Evolutionary conservation across 2,888 invertebrate genomes (phyloP).

Genomic region (Molorchus minor): DNA sequence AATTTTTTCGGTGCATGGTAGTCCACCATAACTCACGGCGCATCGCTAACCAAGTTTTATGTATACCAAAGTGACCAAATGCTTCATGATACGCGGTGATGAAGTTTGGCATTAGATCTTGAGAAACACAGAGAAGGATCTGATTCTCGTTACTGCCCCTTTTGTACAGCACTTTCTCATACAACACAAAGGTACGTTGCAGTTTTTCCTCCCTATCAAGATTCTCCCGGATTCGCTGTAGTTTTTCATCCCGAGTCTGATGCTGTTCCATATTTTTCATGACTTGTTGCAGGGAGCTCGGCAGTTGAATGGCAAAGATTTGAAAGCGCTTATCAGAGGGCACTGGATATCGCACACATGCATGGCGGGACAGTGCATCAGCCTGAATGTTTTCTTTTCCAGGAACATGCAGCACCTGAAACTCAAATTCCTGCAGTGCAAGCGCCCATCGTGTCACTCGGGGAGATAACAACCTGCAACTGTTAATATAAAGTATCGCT

Average conservation of each 20-base stretch:
- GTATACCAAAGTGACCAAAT: neutral
- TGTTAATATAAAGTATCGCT: neutral
- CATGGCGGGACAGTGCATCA: too few relatives aligned
- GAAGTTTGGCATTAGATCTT: neutral
- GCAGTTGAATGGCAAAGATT: too few relatives aligned
- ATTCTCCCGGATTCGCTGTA: too few relatives aligned
- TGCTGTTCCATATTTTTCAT: too few relatives aligned
- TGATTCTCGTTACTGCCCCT: neutral
- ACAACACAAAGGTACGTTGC: too few relatives aligned
- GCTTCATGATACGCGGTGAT: neutral
- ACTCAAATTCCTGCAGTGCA: neutral
- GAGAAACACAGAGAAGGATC: neutral
- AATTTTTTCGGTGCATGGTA: neutral
- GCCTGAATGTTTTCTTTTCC: too few relatives aligned
- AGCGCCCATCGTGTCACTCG: neutral
- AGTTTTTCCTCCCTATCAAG: too few relatives aligned
- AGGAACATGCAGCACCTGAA: too few relatives aligned
- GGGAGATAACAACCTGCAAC: neutral
- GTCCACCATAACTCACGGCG: conserved; percentile 3
- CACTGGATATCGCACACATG: too few relatives aligned
- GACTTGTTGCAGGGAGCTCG: too few relatives aligned
- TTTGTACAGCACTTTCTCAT: neutral
- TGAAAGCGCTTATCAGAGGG: too few relatives aligned
- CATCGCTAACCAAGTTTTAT: conserved; percentile 4
- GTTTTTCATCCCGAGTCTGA: too few relatives aligned